A percentile compares a stretch with the other conserved stretches of the same genome.
These are phyloP conservation scores for Halictus quadricinctus DNA, from an alignment of 2,888 invertebrate genomes.

Conservation along the genomic window DNA sequence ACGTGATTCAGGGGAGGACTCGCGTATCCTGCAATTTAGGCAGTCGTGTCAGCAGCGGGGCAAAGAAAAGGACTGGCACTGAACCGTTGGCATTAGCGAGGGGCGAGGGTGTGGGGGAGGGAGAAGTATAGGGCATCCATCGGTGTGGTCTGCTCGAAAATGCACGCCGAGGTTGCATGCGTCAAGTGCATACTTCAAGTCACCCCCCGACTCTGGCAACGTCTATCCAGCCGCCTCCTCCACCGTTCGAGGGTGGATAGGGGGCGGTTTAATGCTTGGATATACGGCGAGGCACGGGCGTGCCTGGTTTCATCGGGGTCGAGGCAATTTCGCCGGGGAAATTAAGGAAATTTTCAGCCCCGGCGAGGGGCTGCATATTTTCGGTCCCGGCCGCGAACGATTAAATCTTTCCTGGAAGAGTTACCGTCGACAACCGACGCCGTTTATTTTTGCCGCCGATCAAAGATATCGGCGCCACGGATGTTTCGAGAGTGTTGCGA, in stretches of 20 bases:
- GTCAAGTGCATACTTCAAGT: constrained; percentile 79
- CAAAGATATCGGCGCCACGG: constrained; percentile 17
- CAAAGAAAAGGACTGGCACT: constrained; percentile 52
- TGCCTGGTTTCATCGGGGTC: constrained; percentile 57
- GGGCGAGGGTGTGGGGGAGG: background rate
- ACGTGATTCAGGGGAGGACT: constrained; percentile 34
- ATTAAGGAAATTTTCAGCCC: constrained; percentile 69
- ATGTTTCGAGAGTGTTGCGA: background rate
- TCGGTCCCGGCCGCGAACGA: constrained; percentile 49
- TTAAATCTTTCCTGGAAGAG: constrained; percentile 50
- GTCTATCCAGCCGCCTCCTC: constrained; percentile 57
- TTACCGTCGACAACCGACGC: constrained; percentile 29
- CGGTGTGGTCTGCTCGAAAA: constrained; percentile 37
- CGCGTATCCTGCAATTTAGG: constrained; percentile 4
- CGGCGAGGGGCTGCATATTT: constrained; percentile 57
- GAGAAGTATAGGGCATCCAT: constrained; percentile 39
- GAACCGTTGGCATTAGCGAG: constrained; percentile 49
- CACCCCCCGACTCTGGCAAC: constrained; percentile 61
- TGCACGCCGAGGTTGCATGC: constrained; percentile 73
- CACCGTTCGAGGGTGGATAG: constrained; percentile 47
- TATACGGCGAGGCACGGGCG: constrained; percentile 53
- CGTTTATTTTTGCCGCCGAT: constrained; percentile 30
- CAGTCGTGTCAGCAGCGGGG: constrained; percentile 32
- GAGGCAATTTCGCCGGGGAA: constrained; percentile 64
- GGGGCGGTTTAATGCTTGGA: constrained; percentile 57